These are phyloP conservation scores for Xestia rhomboidea DNA, from an alignment of 2,888 invertebrate species.

Conservation along the genomic window DNA sequence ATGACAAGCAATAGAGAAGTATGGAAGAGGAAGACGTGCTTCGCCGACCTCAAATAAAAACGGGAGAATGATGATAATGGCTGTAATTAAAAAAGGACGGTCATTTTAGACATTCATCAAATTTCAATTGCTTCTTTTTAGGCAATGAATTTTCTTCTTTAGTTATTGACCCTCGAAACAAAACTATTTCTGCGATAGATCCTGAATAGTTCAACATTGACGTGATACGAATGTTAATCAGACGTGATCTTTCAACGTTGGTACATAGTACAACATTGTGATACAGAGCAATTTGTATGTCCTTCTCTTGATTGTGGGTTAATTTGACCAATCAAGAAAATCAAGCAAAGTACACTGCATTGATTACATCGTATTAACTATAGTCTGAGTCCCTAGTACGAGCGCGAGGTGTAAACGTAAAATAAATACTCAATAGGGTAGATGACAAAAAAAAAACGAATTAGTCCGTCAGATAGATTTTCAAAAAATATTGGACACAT, in stretches of 20 bases:
- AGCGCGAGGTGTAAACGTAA: no score
- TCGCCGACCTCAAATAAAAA: no score
- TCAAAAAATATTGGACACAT: no score
- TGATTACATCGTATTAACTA: not conserved
- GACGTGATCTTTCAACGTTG: not conserved
- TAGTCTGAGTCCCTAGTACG: no score
- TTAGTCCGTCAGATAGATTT: no score
- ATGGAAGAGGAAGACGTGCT: no score
- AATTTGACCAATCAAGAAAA: constrained; percentile 43
- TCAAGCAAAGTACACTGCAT: constrained; percentile 7
- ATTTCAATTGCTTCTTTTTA: not conserved
- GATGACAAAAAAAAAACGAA: no score
- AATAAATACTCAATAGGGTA: no score
- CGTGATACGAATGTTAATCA: constrained; percentile 1
- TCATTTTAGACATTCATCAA: no score
- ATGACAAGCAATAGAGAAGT: no score
- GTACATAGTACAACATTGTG: not conserved
- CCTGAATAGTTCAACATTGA: not conserved
- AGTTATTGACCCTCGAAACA: not conserved
- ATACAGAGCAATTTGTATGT: constrained; percentile 13
- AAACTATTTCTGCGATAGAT: not conserved
- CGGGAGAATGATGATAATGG: no score
- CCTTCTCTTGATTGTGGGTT: constrained; percentile 39
- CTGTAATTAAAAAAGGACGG: not conserved
- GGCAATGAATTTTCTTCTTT: not conserved